Conservation (phyloP, 2,113 vertebrate genomes). For the Probosciger aterrimus region DNA sequence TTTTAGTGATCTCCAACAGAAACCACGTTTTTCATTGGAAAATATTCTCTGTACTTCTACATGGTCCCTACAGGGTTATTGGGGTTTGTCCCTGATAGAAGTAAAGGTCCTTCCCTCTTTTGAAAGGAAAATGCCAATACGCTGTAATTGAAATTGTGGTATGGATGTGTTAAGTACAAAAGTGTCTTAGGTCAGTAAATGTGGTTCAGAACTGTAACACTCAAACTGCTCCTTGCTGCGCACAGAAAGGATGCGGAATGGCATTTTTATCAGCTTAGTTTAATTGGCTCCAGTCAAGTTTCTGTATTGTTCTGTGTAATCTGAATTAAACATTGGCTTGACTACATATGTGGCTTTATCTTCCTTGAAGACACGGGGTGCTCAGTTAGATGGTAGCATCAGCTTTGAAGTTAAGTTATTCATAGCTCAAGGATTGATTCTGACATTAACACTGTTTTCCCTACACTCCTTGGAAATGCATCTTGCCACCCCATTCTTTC, state of each 20-base stretch:
- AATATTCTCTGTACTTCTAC: neutral
- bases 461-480: constrained; percentile 14
- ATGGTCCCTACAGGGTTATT: neutral
- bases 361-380: constrained; percentile 56
- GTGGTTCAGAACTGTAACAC: neutral
- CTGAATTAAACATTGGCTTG: constrained; percentile 69
- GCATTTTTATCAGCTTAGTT: constrained; percentile 48
- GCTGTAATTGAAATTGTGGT: neutral
- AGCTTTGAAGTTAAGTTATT: constrained; percentile 70
- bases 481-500: constrained; percentile 41
- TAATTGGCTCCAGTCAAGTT: constrained; percentile 59
- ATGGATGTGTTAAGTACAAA: neutral
- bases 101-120: neutral
- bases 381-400: constrained; percentile 47
- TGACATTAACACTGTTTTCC: constrained; percentile 48
- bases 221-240: neutral
- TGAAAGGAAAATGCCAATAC: neutral
- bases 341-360: constrained; percentile 52
- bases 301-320: constrained; percentile 45
- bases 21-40: neutral
- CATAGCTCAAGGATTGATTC: constrained; percentile 53
- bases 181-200: neutral
- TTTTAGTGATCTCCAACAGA: neutral
- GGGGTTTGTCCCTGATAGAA: neutral
- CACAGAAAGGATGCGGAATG: neutral